These are phyloP conservation scores for Myotis planiceps DNA, from an alignment of 2,797 vertebrate species.

Conservation along the genomic window DNA sequence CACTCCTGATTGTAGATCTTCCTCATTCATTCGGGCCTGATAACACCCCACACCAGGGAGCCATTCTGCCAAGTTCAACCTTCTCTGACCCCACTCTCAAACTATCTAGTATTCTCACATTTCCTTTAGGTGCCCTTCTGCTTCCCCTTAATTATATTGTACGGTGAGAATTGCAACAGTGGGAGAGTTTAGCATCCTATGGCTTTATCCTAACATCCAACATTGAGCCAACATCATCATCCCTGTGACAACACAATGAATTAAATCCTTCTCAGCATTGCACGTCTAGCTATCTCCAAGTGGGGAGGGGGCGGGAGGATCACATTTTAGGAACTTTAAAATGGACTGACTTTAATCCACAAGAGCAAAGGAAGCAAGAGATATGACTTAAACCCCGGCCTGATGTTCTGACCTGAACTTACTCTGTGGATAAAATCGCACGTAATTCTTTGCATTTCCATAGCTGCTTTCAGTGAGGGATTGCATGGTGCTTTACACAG, in stretches of 20 bases:
- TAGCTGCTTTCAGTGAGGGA: constrained; percentile 57
- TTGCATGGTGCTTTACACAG: constrained; percentile 50
- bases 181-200: constrained; percentile 37
- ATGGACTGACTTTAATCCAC: constrained; percentile 66
- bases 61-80: constrained; percentile 17
- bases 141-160: constrained; percentile 64
- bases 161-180: constrained; percentile 12
- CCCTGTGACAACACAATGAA: constrained; percentile 49
- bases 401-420: constrained; percentile 66
- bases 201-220: constrained; percentile 21
- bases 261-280: constrained; percentile 54
- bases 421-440: constrained; percentile 62
- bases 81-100: constrained; percentile 53
- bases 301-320: neutral
- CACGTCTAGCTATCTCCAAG: neutral
- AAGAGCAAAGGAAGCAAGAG: constrained; percentile 55
- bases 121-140: constrained; percentile 56
- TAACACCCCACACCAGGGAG: constrained; percentile 18
- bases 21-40: constrained; percentile 42
- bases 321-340: constrained; percentile 69
- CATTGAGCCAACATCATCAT: constrained; percentile 63
- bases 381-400: constrained; percentile 58
- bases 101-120: constrained; percentile 22
- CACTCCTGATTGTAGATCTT: constrained; percentile 64
- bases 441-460: constrained; percentile 64